Conservation (phyloP, 2,888 invertebrate species). For the Crepidodera aurea region DNA sequence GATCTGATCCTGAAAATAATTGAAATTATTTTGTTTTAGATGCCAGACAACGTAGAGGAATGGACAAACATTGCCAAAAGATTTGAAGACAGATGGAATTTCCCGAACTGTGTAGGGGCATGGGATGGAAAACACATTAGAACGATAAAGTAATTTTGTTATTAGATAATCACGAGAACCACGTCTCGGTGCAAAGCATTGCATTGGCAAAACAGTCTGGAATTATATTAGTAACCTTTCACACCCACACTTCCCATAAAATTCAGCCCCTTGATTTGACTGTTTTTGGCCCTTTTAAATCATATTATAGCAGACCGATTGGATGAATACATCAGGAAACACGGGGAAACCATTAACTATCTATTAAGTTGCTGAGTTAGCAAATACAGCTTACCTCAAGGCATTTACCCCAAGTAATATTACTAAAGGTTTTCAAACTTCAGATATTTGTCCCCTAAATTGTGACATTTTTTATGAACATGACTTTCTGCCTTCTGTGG, state of each 20-base stretch:
- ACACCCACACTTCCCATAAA: background rate
- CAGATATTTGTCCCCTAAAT: background rate
- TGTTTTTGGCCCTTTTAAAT: conserved; percentile 6
- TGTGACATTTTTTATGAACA: background rate
- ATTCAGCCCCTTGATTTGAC: background rate
- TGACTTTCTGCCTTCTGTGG: background rate
- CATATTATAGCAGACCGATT: background rate
- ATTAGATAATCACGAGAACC: conserved; percentile 8
- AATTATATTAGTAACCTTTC: background rate
- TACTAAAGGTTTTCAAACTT: background rate
- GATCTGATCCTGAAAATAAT: too few relatives aligned
- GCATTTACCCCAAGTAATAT: background rate
- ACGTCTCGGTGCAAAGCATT: background rate
- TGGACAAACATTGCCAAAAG: too few relatives aligned
- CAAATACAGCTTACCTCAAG: background rate
- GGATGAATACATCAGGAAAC: conserved; percentile 3
- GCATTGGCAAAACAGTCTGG: background rate
- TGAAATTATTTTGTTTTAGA: too few relatives aligned
- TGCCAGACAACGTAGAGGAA: too few relatives aligned
- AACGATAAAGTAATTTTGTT: background rate
- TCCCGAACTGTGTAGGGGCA: too few relatives aligned
- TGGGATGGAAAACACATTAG: too few relatives aligned
- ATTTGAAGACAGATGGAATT: too few relatives aligned
- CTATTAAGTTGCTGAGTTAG: background rate
- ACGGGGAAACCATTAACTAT: background rate